Evolutionary conservation across 2,888 invertebrate genomes (phyloP), one percentile per base, ranked within the genome.

Genomic region (Cryptus viduatorius): DNA sequence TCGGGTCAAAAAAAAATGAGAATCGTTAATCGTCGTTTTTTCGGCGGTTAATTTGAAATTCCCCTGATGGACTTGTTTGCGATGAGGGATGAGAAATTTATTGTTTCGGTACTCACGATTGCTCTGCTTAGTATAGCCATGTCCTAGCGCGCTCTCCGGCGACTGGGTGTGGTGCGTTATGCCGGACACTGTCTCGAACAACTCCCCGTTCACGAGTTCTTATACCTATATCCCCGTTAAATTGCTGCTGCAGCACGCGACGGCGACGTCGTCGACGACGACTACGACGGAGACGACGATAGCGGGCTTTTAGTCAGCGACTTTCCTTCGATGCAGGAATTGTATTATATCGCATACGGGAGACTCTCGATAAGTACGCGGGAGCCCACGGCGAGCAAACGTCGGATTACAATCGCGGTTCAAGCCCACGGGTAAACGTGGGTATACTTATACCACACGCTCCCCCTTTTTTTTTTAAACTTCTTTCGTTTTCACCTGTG

Each of bases 161-260:
- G 91, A 87, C 91, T 92, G 91, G 91, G 91, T 92, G 92, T 92
- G 91, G 91, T 92, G 90, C 73, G 90, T 92, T 92, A 89, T 91
- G 88, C 89, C 88, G 91, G 90, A 92, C 90, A 90, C 92, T 92
- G 92, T 90, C 91, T 89, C 89, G 90, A 89, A 87, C 88, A 89
- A 88, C 87, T 92, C 91, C 90, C 90, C 91, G 90, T 91, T 90
- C 90, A 89, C 88, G 90, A 88, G 88, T 90, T 92, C 92, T 92
- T 92, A 92, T 92, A 92, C 92, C 90, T 90, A 91, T 92, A 92
- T 92, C 92, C 92, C 92, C 92, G 90, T 92, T 90, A 91, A 92
- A 92, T 89, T 92, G 90, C 90, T 92, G 90, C 90, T 90, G 85
- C 87, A 88, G 87, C 85, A 89, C 88, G 83, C 84, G 73, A 56